These are phyloP conservation scores for Lasioglossum pauxillum DNA, from an alignment of 2,888 invertebrate genomes.

Conservation along the genomic window DNA sequence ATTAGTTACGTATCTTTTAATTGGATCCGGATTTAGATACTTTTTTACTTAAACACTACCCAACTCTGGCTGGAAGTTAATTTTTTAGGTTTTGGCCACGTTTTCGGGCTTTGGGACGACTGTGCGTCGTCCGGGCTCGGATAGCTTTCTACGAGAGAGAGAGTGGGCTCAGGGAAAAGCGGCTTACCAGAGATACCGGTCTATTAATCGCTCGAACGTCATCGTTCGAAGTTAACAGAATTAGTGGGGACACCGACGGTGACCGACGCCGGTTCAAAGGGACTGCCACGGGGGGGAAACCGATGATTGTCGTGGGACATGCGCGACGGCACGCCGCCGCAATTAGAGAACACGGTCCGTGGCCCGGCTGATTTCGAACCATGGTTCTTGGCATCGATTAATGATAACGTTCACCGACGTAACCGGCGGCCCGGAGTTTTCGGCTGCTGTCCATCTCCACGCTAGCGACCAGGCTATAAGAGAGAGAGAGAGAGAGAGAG, in stretches of 20 bases:
- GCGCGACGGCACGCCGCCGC: slow-evolving; percentile 16
- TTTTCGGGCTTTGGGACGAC: too few species aligned
- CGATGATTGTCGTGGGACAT: slow-evolving; percentile 30
- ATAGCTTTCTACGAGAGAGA: neutral
- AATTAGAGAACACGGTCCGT: slow-evolving; percentile 27
- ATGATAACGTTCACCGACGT: slow-evolving; percentile 28
- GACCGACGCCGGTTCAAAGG: slow-evolving; percentile 4
- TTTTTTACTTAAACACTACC: too few species aligned
- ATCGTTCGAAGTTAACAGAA: slow-evolving; percentile 30
- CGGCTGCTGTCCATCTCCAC: neutral
- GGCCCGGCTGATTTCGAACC: neutral
- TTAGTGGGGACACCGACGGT: slow-evolving; percentile 23
- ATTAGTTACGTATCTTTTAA: too few species aligned
- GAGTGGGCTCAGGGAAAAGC: neutral
- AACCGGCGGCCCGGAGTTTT: neutral
- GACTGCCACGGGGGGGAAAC: slow-evolving; percentile 9
- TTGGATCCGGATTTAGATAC: too few species aligned
- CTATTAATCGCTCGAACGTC: slow-evolving; percentile 24
- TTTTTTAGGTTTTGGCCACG: too few species aligned
- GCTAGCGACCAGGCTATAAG: neutral
- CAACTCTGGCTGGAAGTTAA: too few species aligned
- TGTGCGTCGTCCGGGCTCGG: neutral
- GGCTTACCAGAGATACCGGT: neutral
- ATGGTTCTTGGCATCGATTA: slow-evolving; percentile 31
- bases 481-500: neutral